These are phyloP conservation scores for Drosophila triauraria DNA, from an alignment of 1,140 invertebrate species.

Conservation along the genomic window DNA sequence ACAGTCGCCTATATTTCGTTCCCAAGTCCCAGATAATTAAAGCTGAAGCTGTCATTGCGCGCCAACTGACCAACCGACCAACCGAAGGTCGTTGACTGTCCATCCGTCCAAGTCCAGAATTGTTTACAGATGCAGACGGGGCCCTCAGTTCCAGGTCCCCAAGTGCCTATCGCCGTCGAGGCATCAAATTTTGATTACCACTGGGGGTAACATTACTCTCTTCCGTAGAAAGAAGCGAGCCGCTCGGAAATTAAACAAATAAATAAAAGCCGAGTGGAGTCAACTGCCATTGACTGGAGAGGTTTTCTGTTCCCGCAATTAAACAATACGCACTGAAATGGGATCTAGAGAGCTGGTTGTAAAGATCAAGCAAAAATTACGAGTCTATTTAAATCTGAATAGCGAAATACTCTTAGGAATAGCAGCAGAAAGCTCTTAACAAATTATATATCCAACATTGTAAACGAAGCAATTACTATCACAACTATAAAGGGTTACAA, in stretches of 20 bases:
- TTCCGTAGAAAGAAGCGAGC: slow-evolving; percentile 16
- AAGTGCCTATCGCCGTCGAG: slow-evolving; percentile 29
- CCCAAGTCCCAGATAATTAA: slow-evolving; percentile 51
- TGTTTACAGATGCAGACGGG: slow-evolving; percentile 33
- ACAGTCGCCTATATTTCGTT: slow-evolving; percentile 17
- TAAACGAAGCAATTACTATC: too few relatives aligned
- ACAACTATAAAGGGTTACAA: background rate
- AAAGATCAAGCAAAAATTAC: background rate
- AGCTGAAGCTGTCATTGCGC: slow-evolving; percentile 38
- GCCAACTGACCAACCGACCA: slow-evolving; percentile 16
- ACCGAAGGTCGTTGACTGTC: slow-evolving; percentile 44
- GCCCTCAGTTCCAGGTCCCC: background rate
- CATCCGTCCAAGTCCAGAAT: slow-evolving; percentile 3
- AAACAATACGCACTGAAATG: background rate
- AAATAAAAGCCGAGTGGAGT: slow-evolving; percentile 43
- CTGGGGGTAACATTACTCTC: slow-evolving; percentile 40
- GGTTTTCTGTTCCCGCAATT: slow-evolving; percentile 9
- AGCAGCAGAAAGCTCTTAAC: too few relatives aligned
- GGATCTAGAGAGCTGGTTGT: background rate
- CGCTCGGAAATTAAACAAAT: slow-evolving; percentile 41
- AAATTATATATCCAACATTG: too few relatives aligned
- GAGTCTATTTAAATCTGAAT: background rate
- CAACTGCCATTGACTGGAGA: background rate
- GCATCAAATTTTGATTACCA: slow-evolving; percentile 51
- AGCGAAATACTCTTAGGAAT: background rate